Conservation (phyloP, 1,140 invertebrate genomes). For the Magallana ariakensis region DNA sequence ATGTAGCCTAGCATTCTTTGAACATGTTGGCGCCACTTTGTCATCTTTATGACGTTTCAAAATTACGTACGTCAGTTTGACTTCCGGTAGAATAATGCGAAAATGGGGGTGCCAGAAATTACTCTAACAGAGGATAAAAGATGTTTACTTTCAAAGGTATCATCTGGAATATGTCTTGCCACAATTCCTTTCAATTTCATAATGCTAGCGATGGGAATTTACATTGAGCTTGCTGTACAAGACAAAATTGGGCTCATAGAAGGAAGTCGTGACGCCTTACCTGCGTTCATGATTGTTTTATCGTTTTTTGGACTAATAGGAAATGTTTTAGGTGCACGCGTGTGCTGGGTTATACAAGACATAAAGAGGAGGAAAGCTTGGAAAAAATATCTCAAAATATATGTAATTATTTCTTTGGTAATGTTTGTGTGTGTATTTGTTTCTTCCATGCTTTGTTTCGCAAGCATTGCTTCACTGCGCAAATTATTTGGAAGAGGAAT, state of each 20-base stretch:
- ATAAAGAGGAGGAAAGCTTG: conserved; percentile 52
- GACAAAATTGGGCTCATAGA: conserved; percentile 61
- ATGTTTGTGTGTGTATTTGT: conserved; percentile 59
- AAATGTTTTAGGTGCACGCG: conserved; percentile 57
- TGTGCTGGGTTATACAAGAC: conserved; percentile 53
- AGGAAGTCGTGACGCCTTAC: conserved; percentile 56
- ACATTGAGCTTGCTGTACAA: conserved; percentile 52
- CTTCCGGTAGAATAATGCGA: neutral
- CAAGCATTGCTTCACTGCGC: conserved; percentile 54
- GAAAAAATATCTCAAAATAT: conserved; percentile 53
- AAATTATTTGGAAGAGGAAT: conserved; percentile 65
- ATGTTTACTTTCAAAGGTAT: conserved; percentile 49
- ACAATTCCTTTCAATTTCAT: conserved; percentile 58
- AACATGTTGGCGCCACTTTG: neutral
- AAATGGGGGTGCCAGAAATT: conserved; percentile 52
- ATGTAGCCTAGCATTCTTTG: too few species aligned
- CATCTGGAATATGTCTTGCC: conserved; percentile 42
- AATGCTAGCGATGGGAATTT: conserved; percentile 53
- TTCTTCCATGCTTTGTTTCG: conserved; percentile 61
- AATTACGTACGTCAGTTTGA: neutral
- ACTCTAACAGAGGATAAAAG: conserved; percentile 55
- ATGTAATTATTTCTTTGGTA: conserved; percentile 48
- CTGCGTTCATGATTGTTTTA: conserved; percentile 58
- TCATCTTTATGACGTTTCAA: neutral
- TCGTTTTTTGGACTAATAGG: conserved; percentile 54